These are phyloP conservation scores for Lagopus muta DNA, from an alignment of 2,113 vertebrate species.

Conservation along the genomic window DNA sequence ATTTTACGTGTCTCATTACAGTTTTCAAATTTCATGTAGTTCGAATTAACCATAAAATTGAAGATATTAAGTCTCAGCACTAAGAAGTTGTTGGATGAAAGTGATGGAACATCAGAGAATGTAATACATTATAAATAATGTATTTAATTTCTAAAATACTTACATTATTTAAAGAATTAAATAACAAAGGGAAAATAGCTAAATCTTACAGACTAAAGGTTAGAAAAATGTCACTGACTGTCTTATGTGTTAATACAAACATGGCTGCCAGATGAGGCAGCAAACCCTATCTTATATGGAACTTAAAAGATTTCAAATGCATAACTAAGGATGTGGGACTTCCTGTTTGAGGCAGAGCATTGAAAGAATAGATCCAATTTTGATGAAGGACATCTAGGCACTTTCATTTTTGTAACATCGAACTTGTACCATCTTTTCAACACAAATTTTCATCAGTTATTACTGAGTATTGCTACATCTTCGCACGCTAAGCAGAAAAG, in stretches of 20 bases:
- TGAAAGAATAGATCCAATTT: background rate
- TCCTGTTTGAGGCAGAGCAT: background rate
- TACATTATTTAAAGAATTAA: background rate
- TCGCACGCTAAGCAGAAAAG: background rate
- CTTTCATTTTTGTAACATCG: background rate
- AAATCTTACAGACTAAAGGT: background rate
- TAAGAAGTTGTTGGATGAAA: background rate
- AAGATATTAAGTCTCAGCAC: background rate
- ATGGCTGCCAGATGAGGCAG: background rate
- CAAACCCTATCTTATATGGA: background rate
- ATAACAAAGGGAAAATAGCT: background rate
- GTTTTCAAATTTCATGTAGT: background rate
- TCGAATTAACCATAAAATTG: background rate
- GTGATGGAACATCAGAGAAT: background rate
- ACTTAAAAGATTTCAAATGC: background rate
- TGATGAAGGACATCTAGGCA: background rate
- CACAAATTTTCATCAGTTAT: background rate
- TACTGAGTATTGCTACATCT: background rate
- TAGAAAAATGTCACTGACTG: background rate
- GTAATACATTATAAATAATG: constrained; percentile 43
- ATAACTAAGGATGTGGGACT: background rate
- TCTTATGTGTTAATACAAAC: background rate
- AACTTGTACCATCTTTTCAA: background rate
- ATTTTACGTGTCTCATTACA: constrained; percentile 6
- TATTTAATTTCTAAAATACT: constrained; percentile 3